Evolutionary conservation across 2,888 invertebrate species (phyloP).

Genomic region (Rhingia campestris): DNA sequence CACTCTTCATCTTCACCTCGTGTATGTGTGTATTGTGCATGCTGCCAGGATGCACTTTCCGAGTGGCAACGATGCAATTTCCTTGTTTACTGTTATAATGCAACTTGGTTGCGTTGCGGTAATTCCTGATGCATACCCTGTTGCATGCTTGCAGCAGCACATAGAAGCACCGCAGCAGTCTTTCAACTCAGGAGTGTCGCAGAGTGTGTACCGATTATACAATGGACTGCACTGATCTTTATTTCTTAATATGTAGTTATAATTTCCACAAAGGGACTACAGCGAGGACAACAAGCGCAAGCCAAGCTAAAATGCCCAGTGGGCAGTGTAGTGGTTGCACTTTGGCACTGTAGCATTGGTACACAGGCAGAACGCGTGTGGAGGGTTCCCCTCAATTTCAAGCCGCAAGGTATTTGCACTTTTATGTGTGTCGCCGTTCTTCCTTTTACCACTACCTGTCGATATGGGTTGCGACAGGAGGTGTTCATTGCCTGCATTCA

Average conservation of each 20-base stretch:
- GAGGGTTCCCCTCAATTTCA: constrained; percentile 41
- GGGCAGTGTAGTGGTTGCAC: constrained; percentile 7
- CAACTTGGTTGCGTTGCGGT: constrained; percentile 66
- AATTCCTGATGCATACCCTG: constrained; percentile 52
- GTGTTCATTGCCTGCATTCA: constrained; percentile 40
- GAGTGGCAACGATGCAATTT: constrained; percentile 59
- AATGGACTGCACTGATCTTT: constrained; percentile 61
- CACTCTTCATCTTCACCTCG: neutral
- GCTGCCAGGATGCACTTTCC: constrained; percentile 42
- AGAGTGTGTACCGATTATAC: constrained; percentile 61
- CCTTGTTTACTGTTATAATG: constrained; percentile 71
- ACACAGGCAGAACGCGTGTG: constrained; percentile 14
- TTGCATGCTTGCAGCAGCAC: constrained; percentile 48
- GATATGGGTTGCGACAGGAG: constrained; percentile 39
- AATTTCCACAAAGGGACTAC: constrained; percentile 44
- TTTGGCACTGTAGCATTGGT: too few species aligned
- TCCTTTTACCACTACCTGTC: constrained; percentile 24
- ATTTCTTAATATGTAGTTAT: constrained; percentile 51
- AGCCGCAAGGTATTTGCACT: constrained; percentile 48
- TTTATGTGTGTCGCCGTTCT: constrained; percentile 2
- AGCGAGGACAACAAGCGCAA: constrained; percentile 1
- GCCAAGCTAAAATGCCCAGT: constrained; percentile 34
- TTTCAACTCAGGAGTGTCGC: constrained; percentile 34
- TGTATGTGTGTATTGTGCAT: too few species aligned
- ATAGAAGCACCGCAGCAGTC: constrained; percentile 13